These are phyloP conservation scores for Lutjanus erythropterus DNA, from an alignment of 2,113 vertebrate genomes.

Conservation along the genomic window DNA sequence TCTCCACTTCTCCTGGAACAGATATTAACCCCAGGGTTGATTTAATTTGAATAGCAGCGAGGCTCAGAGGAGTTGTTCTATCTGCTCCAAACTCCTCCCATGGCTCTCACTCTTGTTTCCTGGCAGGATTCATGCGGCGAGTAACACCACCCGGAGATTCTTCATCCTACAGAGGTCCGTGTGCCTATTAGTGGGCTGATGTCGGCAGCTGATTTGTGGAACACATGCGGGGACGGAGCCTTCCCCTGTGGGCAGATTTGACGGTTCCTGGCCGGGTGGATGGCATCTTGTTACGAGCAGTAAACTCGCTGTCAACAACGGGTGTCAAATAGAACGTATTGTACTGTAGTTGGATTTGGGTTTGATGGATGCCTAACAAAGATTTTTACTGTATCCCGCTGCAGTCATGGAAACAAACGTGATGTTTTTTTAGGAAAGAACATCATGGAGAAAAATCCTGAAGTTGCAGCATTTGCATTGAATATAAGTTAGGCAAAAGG, in stretches of 20 bases:
- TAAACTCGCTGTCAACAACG: conserved; percentile 41
- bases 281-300: conserved; percentile 45
- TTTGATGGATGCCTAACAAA: conserved; percentile 25
- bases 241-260: conserved; percentile 19
- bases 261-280: conserved; percentile 13
- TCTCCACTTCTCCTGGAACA: conserved; percentile 25
- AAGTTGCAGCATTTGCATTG: background rate
- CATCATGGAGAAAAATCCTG: background rate
- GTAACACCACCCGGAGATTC: conserved; percentile 24
- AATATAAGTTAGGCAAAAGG: background rate
- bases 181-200: conserved; percentile 63
- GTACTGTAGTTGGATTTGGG: background rate
- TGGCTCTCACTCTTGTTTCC: conserved; percentile 53
- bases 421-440: background rate
- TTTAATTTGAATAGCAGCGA: conserved; percentile 66
- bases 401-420: background rate
- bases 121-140: conserved; percentile 39
- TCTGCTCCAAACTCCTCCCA: conserved; percentile 60
- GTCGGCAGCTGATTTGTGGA: conserved; percentile 54
- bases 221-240: conserved; percentile 33
- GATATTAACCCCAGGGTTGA: conserved; percentile 57
- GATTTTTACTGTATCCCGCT: background rate
- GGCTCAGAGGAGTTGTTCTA: conserved; percentile 62
- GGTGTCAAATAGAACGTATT: background rate
- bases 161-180: conserved; percentile 49